These are phyloP conservation scores for Hestina assimilis DNA, from an alignment of 1,140 invertebrate species.

Conservation along the genomic window DNA sequence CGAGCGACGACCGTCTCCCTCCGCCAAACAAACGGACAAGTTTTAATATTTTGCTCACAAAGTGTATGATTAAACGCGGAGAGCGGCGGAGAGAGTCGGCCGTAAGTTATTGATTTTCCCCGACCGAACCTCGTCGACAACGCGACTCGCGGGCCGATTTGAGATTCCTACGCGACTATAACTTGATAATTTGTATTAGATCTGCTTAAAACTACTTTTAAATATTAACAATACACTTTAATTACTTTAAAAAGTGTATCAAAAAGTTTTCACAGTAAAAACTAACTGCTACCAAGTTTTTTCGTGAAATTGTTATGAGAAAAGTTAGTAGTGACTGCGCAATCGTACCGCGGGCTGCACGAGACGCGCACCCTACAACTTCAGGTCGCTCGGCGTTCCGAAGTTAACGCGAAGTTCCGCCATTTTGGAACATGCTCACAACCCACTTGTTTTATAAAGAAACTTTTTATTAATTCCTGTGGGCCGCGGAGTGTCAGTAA, in stretches of 20 bases:
- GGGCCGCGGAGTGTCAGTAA: conserved; percentile 78
- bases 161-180: conserved; percentile 43
- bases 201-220: conserved; percentile 49
- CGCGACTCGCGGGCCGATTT: conserved; percentile 65
- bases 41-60: conserved; percentile 78
- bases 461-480: conserved; percentile 80
- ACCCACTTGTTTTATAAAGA: conserved; percentile 80
- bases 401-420: conserved; percentile 80
- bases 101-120: conserved; percentile 80
- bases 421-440: conserved; percentile 80
- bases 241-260: conserved; percentile 40
- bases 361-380: conserved; percentile 74
- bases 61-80: conserved; percentile 78
- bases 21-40: conserved; percentile 76
- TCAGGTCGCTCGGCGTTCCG: conserved; percentile 77
- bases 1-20: conserved; percentile 54
- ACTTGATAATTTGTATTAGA: conserved; percentile 47
- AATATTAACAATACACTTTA: conserved; percentile 25
- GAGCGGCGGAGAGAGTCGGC: conserved; percentile 75
- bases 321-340: conserved; percentile 71
- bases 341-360: conserved; percentile 48
- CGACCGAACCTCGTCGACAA: conserved; percentile 72
- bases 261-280: conserved; percentile 50
- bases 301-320: conserved; percentile 56
- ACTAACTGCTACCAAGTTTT: conserved; percentile 61